Base-by-base conservation (phyloP, 2,113 vertebrate genomes). In the Odontophorus gujanensis region DNA sequence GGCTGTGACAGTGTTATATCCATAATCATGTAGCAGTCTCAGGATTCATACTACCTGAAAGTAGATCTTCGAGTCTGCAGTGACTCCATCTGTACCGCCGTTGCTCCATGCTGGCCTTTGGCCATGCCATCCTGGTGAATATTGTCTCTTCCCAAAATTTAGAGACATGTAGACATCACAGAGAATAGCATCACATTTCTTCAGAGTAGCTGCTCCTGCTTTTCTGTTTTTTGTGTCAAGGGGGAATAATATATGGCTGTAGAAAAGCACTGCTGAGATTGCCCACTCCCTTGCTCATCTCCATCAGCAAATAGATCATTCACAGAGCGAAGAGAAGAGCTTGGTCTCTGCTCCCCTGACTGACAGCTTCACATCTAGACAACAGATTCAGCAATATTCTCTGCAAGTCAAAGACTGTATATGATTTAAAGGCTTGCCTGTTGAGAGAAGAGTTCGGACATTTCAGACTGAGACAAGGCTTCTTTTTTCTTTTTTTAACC, bases 251-350 rank as follows among this genome's bases (percentile, higher is more conserved):
- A 94, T 74, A 93, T 6, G 48, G 48, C 86, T 74, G 22, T 89
- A 69, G 84, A 82, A 87, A 91, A 89, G 40, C 71, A 40, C 77
- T 55, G 20, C 14, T 94, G 93, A 90, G 87, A 58, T 86, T 96
- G 89, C 80, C 75, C 24, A 22, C 93, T 86, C 42, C 74, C 58
- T 86, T 94, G 63, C 65, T 92, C 63, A 48, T 88, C 48, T 85
- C 74, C 72, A 30, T 74, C 72, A 89, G 62, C 55, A 81, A 76
- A 94, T 42, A 73, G 47, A 92, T 91, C 67, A 92, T 90, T 82
- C 81, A 57, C 87, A 24, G 34, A 51, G 67, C 63, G 34, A 65
- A 63, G 78, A 91, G 87, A 72, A 94, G 68, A 74, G 66, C 88
- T 76, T 57, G 61, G 74, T 3, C 69, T 66, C 69, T 66, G 80